Base-by-base conservation (phyloP, 2,888 invertebrate genomes). In the Rhimphoctona megacephalus region DNA sequence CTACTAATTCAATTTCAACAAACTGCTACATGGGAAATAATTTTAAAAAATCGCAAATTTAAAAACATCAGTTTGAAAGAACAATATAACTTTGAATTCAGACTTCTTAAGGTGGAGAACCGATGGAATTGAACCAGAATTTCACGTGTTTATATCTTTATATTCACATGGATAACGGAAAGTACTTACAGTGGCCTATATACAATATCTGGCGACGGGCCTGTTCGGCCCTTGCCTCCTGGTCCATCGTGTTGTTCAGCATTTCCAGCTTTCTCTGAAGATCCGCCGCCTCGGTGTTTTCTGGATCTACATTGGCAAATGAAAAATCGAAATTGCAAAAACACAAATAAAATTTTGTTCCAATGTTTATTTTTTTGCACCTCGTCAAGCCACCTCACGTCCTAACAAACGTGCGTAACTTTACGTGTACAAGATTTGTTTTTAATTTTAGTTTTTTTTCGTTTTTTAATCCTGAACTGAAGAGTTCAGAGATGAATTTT, bases 211-310 rank as follows among this genome's bases (percentile, higher is more conserved):
- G 97, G 90, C 97, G 95, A 83, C 97, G 95, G 82, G 97, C 97
- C 93, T 97, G 97, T 93, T 97, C 97, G 81, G 96, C 96, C 88
- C 97, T 95, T 73, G 96, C 95, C 94, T 98, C 98, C 92, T 98
- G 97, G 95, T 98, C 98, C 96, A 98, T 97, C 92, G 98, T 97
- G 92, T 97, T 97, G 95, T 98, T 98, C 93, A 98, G 96, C 95
- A 98, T 96, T 95, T 98, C 98, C 93, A 98, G 95, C 95, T 98
- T 98, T 94, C 97, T 96, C 95, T 98, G 98, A 92, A 98, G 96
- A 94, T 98, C 98, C 86, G 97, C 97, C 70, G 97, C 97, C 92
- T 97, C 97, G 91, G 97, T 97, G 94, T 98, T 98, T 94, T 98
- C 98, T 89, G 98, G 96, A 95, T 98, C 98, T 97, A 96, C 88